phyloP scores from a whole-genome alignment of 2,888 invertebrate genomes.

The Nebria salina region DNA sequence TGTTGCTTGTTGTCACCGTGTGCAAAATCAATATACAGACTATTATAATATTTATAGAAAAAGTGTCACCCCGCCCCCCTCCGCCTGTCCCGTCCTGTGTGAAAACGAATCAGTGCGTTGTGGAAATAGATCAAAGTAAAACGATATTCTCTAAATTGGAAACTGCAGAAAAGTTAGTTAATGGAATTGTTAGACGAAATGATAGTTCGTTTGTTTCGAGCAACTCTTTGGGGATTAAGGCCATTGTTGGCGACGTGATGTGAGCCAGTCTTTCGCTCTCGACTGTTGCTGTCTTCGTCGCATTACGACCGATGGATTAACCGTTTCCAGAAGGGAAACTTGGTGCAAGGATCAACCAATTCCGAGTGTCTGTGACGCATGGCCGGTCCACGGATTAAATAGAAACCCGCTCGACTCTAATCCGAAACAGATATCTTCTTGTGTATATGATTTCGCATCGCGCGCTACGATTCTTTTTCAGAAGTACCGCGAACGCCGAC shows the following conservation, averaged over 20 bases:
- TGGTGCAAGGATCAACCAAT: conserved; percentile 60
- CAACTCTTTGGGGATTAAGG: conserved; percentile 58
- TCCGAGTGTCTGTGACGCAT: conserved; percentile 25
- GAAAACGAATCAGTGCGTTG: not conserved
- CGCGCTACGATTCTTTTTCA: conserved; percentile 21
- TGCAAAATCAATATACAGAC: conserved; percentile 19
- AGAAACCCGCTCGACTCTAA: conserved; percentile 49
- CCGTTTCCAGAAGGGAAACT: conserved; percentile 59
- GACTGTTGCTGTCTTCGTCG: conserved; percentile 6
- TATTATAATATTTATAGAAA: not conserved
- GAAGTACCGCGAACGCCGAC: not conserved
- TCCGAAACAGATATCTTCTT: conserved; percentile 41
- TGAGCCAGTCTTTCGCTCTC: conserved; percentile 31
- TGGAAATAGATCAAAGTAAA: conserved; percentile 32
- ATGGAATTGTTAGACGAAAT: conserved; percentile 58
- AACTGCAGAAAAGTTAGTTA: conserved; percentile 53
- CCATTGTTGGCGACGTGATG: conserved; percentile 55
- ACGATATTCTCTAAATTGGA: conserved; percentile 42
- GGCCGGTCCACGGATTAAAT: conserved; percentile 56
- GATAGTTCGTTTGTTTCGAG: conserved; percentile 60
- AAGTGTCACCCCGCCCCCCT: not conserved
- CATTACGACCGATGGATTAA: conserved; percentile 57
- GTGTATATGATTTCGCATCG: conserved; percentile 34
- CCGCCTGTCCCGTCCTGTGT: not conserved
- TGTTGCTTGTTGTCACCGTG: conserved; percentile 43